Percentiles rank a stretch among this genome's conserved stretches.
These are phyloP conservation scores for Drosophila ambigua DNA, from an alignment of 1,140 invertebrate genomes.

Conservation along the genomic window DNA sequence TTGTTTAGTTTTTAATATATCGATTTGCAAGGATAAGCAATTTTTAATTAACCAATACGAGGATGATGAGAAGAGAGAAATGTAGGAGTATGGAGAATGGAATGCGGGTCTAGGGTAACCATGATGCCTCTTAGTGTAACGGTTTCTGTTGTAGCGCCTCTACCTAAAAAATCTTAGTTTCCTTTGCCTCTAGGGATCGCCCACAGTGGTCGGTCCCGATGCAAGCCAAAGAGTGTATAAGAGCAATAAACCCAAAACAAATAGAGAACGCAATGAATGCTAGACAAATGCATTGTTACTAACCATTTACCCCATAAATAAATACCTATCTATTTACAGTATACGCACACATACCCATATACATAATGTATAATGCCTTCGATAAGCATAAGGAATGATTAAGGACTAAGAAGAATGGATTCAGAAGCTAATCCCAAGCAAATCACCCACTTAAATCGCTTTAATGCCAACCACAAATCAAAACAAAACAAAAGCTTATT, in stretches of 20 bases:
- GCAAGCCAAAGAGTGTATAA: slow-evolving; percentile 38
- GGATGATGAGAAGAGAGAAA: background rate
- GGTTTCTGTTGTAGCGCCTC: slow-evolving; percentile 75
- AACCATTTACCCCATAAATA: slow-evolving; percentile 49
- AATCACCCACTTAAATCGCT: slow-evolving; percentile 68
- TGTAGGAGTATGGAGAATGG: slow-evolving; percentile 23
- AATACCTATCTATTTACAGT: slow-evolving; percentile 33
- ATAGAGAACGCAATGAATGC: slow-evolving; percentile 14
- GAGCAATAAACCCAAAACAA: slow-evolving; percentile 59
- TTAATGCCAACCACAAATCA: slow-evolving; percentile 70
- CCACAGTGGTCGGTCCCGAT: background rate
- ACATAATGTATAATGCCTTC: slow-evolving; percentile 57
- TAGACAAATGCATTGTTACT: slow-evolving; percentile 62
- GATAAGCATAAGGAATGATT: slow-evolving; percentile 14
- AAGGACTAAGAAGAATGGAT: slow-evolving; percentile 10
- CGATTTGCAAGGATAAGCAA: slow-evolving; percentile 66
- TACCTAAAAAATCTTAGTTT: slow-evolving; percentile 62
- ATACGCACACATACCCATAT: slow-evolving; percentile 30
- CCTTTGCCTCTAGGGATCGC: slow-evolving; percentile 37
- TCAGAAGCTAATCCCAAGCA: slow-evolving; percentile 35
- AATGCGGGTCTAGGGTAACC: slow-evolving; percentile 73
- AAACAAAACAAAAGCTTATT: slow-evolving; percentile 66
- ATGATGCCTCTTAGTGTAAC: slow-evolving; percentile 78
- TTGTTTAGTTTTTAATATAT: slow-evolving; percentile 66
- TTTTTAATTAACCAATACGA: slow-evolving; percentile 59